Percentiles rank a stretch among this genome's conserved stretches.
Evolutionary conservation across 2,888 invertebrate species (phyloP).

Genomic region (Exocentrus adspersus): DNA sequence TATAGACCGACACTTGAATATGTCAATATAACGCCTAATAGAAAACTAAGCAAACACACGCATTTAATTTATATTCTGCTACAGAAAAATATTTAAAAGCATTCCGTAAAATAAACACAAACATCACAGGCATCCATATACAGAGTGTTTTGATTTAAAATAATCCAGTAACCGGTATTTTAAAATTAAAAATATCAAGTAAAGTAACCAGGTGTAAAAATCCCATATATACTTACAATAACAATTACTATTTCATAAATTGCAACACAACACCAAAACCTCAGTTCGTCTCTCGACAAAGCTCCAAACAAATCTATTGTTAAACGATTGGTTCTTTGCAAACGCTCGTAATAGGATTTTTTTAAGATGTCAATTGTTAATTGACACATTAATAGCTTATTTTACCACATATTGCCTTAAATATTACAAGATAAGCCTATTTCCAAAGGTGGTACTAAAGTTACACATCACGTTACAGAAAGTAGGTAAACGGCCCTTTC

Average conservation of each 20-base stretch:
- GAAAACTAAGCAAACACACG: conserved; percentile 17
- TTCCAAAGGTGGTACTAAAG: background rate
- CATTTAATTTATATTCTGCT: conserved; percentile 14
- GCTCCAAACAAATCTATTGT: conserved; percentile 9
- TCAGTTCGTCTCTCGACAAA: background rate
- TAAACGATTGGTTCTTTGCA: conserved; percentile 14
- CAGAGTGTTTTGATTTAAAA: too few species aligned
- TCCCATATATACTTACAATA: conserved; percentile 5
- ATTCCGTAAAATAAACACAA: conserved; percentile 2
- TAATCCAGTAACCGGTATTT: too few species aligned
- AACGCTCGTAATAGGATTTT: conserved; percentile 2
- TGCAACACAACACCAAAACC: conserved; percentile 7
- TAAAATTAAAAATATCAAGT: background rate
- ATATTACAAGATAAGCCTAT: conserved; percentile 12
- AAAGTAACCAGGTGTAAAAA: conserved; percentile 10
- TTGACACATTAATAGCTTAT: conserved; percentile 14
- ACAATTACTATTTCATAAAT: conserved; percentile 9
- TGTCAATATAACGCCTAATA: conserved; percentile 2
- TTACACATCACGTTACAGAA: background rate
- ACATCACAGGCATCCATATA: too few species aligned
- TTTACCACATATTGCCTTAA: conserved; percentile 4
- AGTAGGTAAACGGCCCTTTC: background rate
- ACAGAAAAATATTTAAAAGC: conserved; percentile 20
- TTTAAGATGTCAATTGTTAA: background rate
- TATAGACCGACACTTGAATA: conserved; percentile 13